Conservation (phyloP, 2,797 vertebrate species). For the Pseudopleuronectes americanus region DNA sequence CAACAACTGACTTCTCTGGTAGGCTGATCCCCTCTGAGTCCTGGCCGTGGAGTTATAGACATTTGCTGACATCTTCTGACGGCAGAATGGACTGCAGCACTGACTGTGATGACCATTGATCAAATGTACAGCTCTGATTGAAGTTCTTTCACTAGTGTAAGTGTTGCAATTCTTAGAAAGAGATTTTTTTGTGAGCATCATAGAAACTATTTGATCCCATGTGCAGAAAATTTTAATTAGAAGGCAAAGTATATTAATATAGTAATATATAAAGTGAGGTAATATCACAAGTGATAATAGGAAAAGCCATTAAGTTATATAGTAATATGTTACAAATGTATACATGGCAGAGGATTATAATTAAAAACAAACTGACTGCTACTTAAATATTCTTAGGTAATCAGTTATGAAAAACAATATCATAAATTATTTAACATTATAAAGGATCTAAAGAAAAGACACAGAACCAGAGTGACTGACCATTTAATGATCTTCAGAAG, state of each 20-base stretch:
- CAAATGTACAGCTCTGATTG: too few relatives aligned
- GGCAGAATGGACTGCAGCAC: constrained; percentile 46
- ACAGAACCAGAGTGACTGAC: constrained; percentile 79
- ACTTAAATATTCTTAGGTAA: too few relatives aligned
- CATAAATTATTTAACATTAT: too few relatives aligned
- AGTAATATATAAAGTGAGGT: too few relatives aligned
- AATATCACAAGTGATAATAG: too few relatives aligned
- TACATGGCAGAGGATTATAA: neutral
- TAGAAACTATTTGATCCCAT: too few relatives aligned
- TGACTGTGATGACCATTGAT: neutral
- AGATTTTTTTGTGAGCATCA: too few relatives aligned
- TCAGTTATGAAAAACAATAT: too few relatives aligned
- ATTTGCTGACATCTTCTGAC: constrained; percentile 76
- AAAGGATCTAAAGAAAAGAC: constrained; percentile 12
- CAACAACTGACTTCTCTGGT: neutral
- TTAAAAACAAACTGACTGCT: neutral
- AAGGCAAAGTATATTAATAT: too few relatives aligned
- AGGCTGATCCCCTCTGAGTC: neutral
- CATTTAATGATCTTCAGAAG: constrained; percentile 88
- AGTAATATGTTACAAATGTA: too few relatives aligned
- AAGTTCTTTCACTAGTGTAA: neutral
- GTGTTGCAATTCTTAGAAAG: neutral
- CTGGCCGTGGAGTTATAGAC: neutral
- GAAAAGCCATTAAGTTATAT: too few relatives aligned
- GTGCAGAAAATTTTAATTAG: too few relatives aligned